These are phyloP conservation scores for Hirudinaria manillensis DNA, from an alignment of 2,888 invertebrate genomes.

Conservation along the genomic window DNA sequence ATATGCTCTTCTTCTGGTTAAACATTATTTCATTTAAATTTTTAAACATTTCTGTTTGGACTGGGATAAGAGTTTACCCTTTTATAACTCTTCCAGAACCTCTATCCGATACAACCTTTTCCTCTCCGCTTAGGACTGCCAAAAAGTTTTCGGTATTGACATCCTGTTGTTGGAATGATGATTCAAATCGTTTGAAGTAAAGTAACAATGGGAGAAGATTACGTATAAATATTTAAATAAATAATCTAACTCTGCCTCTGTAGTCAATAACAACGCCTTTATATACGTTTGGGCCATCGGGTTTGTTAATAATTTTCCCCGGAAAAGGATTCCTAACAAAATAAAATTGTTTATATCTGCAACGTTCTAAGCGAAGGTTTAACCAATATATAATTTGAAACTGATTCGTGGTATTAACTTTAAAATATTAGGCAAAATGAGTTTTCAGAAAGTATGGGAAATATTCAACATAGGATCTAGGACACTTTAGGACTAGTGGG, in stretches of 20 bases:
- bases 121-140: constrained; percentile 59
- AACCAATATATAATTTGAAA: no score
- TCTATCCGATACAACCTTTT: constrained; percentile 53
- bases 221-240: neutral
- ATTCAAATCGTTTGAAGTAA: neutral
- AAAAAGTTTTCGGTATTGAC: constrained; percentile 60
- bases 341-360: neutral
- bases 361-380: neutral
- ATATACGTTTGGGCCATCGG: constrained; percentile 60
- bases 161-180: constrained; percentile 47
- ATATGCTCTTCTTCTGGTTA: no score
- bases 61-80: constrained; percentile 46
- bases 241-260: constrained; percentile 55
- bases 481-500: no score
- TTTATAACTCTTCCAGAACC: constrained; percentile 57
- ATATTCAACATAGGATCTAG: no score
- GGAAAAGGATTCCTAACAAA: constrained; percentile 58
- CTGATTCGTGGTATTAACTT: no score
- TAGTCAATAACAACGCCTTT: constrained; percentile 60
- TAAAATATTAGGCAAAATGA: no score
- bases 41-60: no score
- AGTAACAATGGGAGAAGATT: neutral
- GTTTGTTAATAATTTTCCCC: constrained; percentile 61
- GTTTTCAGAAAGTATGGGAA: no score
- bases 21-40: no score